Percentiles rank a stretch among this genome's conserved stretches.
Evolutionary conservation across 2,797 vertebrate genomes (phyloP).

Genomic region (Sebastiscus tertius): DNA sequence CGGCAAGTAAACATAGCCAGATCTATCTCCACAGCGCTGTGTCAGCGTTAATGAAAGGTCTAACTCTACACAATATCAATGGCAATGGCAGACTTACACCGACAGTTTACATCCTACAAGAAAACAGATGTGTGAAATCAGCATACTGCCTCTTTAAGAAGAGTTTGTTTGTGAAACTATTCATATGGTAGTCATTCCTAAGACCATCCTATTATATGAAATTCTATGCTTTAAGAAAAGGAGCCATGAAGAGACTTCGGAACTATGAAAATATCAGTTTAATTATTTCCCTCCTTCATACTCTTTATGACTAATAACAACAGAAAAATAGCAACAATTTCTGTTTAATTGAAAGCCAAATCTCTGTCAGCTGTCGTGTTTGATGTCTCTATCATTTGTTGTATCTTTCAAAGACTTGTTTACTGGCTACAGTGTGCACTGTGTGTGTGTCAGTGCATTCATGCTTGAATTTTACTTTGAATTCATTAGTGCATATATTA

Average conservation of each 20-base stretch:
- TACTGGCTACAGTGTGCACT: neutral
- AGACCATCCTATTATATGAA: neutral
- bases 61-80: fast-evolving
- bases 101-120: neutral
- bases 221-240: neutral
- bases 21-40: too few species aligned
- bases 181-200: neutral
- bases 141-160: neutral
- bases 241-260: neutral
- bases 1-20: too few species aligned
- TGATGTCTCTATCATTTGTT: conserved; percentile 36
- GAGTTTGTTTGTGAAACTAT: neutral
- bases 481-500: neutral
- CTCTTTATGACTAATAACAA: conserved; percentile 1
- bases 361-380: conserved; percentile 31
- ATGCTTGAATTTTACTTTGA: neutral
- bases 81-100: neutral
- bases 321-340: neutral
- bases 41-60: too few species aligned
- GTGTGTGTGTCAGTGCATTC: neutral
- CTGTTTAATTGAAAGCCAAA: conserved; percentile 33
- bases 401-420: conserved; percentile 38
- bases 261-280: neutral
- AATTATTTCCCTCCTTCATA: conserved; percentile 8
- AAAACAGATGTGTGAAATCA: neutral